Percentiles rank a stretch among this genome's conserved stretches.
Evolutionary conservation across 2,888 invertebrate genomes (phyloP).

Genomic region (Philereme transversata): DNA sequence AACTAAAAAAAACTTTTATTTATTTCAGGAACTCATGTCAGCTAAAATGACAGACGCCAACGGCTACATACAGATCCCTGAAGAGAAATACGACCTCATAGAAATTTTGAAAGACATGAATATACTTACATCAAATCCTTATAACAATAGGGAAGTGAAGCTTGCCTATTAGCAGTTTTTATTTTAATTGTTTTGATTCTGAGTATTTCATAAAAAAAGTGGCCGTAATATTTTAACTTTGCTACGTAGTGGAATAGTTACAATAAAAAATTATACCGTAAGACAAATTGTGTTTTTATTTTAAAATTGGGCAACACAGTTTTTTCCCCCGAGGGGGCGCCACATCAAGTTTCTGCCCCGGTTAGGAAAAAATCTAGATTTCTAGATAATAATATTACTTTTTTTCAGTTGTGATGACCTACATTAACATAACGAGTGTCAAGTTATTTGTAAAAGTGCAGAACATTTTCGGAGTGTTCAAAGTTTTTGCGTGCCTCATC

Average conservation of each 20-base stretch:
- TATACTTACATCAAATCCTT: conserved; percentile 64
- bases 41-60: conserved; percentile 52
- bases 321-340: too few relatives aligned
- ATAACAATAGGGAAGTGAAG: conserved; percentile 68
- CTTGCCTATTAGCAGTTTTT: conserved; percentile 35
- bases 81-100: conserved; percentile 57
- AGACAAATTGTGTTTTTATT: too few relatives aligned
- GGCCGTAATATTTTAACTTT: too few relatives aligned
- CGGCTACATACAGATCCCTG: conserved; percentile 59
- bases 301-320: too few relatives aligned
- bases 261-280: too few relatives aligned
- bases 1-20: background rate
- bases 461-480: conserved; percentile 91
- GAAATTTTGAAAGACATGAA: conserved; percentile 63
- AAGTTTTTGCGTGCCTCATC: conserved; percentile 89
- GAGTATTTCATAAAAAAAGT: too few relatives aligned
- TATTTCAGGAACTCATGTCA: conserved; percentile 63
- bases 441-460: conserved; percentile 91
- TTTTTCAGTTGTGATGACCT: conserved; percentile 88
- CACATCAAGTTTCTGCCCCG: too few relatives aligned
- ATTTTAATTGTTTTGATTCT: too few relatives aligned
- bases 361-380: too few relatives aligned
- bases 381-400: background rate
- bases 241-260: too few relatives aligned
- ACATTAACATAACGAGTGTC: conserved; percentile 90